phyloP scores from a whole-genome alignment of 2,888 invertebrate species.

The Andrena chrysosceles region DNA sequence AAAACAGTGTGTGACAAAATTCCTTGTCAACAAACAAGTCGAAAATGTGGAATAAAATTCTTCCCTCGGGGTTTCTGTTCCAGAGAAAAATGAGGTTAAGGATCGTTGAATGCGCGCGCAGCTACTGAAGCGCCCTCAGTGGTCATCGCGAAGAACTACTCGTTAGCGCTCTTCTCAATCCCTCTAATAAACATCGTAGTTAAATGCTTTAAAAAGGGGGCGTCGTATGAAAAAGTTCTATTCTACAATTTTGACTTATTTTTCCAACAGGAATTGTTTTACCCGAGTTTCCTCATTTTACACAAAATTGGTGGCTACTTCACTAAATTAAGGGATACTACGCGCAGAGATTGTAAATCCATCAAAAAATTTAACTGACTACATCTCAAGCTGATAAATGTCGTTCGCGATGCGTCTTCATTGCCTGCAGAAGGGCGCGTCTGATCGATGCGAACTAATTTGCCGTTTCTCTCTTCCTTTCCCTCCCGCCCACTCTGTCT shows the following conservation, averaged over 20 bases:
- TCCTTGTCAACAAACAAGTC: too few species aligned
- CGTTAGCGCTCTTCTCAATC: background rate
- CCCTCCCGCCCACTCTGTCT: background rate
- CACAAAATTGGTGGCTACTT: background rate
- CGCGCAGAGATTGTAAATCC: slow-evolving; percentile 40
- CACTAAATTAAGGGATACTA: slow-evolving; percentile 4
- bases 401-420: slow-evolving; percentile 61
- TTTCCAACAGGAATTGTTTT: background rate
- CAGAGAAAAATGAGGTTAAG: background rate
- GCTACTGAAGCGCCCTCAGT: background rate
- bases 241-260: background rate
- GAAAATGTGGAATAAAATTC: too few species aligned
- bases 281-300: background rate
- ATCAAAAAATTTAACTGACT: slow-evolving; percentile 66
- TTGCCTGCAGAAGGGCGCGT: slow-evolving; percentile 46
- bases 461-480: slow-evolving; percentile 59
- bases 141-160: background rate
- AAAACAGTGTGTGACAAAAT: too few species aligned
- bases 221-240: background rate
- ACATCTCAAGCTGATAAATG: slow-evolving; percentile 60
- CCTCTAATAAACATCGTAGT: background rate
- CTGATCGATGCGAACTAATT: slow-evolving; percentile 73
- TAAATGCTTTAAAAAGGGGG: background rate
- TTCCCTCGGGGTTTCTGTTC: too few species aligned
- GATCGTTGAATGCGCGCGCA: background rate